Conservation (phyloP, 1,140 invertebrate genomes). For the Mesaphorura yosii region DNA sequence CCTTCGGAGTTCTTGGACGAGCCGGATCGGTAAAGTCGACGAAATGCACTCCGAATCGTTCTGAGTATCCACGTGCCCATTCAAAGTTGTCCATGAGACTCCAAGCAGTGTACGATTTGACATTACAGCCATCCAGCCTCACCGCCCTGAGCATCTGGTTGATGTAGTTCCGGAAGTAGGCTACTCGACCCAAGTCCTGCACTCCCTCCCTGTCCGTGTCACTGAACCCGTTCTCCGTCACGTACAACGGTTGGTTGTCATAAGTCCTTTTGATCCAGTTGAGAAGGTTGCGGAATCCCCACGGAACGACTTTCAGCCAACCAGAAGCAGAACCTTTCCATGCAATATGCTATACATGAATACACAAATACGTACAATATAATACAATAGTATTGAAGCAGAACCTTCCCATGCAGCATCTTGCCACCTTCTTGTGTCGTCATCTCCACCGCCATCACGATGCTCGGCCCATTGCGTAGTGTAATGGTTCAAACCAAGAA, state of each 20-base stretch:
- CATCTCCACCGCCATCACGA: background rate
- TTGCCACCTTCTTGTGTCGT: background rate
- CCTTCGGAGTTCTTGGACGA: slow-evolving; percentile 41
- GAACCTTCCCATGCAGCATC: background rate
- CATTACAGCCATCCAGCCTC: slow-evolving; percentile 22
- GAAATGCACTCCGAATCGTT: slow-evolving; percentile 36
- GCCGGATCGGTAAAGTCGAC: slow-evolving; percentile 37
- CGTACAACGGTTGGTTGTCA: slow-evolving; percentile 27
- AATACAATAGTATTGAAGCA: background rate
- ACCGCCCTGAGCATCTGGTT: slow-evolving; percentile 26
- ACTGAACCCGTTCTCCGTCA: slow-evolving; percentile 31
- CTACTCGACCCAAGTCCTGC: slow-evolving; percentile 13
- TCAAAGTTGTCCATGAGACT: slow-evolving; percentile 16
- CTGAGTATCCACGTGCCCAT: slow-evolving; percentile 42
- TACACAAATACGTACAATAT: background rate
- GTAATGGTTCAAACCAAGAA: slow-evolving; percentile 21
- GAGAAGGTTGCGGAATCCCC: slow-evolving; percentile 24
- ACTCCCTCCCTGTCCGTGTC: slow-evolving; percentile 18
- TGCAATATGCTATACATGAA: background rate
- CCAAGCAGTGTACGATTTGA: slow-evolving; percentile 24
- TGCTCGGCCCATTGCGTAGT: background rate
- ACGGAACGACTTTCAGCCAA: slow-evolving; percentile 41
- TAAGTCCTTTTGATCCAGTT: slow-evolving; percentile 31
- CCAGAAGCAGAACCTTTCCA: background rate
- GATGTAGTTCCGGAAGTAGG: slow-evolving; percentile 16